Evolutionary conservation across 2,797 vertebrate genomes (phyloP), one percentile per base, ranked within the genome.

Genomic region (Staurois parvus): DNA sequence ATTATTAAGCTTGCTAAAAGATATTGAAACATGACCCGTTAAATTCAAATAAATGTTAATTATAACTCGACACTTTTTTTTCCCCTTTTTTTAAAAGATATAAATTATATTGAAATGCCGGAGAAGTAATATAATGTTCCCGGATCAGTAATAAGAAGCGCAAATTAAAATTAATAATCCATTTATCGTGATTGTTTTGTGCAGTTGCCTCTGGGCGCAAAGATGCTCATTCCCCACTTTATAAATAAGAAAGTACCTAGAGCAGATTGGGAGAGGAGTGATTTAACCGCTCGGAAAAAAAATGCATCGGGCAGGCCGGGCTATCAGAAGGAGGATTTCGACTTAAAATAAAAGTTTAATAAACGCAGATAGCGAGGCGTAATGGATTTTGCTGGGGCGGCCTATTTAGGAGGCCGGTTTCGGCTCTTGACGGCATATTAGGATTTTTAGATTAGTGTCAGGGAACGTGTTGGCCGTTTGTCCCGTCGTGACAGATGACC

Each of bases 131-230:
- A 88, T 88, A 81, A 83, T 77, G 84, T 76, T 88, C 72, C 81
- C 77, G 77, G 72, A 86, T 81, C 84, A 81, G 73, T 76, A 88
- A 81, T 84, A 84, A 86, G 81, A 81, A 86, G 40, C 69, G 85
- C 85, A 87, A 87, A 87, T 87, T 87, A 87, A 87, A 87, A 87
- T 87, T 87, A 87, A 87, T 87, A 87, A 87, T 87, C 85, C 85
- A 88, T 85, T 84, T 86, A 84, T 84, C 84, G 77, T 88, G 81
- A 81, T 86, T 88, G 81, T 88, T 88, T 86, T 84, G 84, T 83
- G 84, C 81, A 84, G 75, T 83, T 76, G 76, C 87, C 84, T 73
- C 68, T 81, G 81, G 85, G 84, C 80, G 83, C 79, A 84, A 86
- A 77, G 73, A 86, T 76, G 73, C 77, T 74, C 52, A 83, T 79